A percentile compares a stretch with the other conserved stretches of the same genome.
Conservation (phyloP, 2,888 invertebrate species). For the Hyppa rectilinea region DNA sequence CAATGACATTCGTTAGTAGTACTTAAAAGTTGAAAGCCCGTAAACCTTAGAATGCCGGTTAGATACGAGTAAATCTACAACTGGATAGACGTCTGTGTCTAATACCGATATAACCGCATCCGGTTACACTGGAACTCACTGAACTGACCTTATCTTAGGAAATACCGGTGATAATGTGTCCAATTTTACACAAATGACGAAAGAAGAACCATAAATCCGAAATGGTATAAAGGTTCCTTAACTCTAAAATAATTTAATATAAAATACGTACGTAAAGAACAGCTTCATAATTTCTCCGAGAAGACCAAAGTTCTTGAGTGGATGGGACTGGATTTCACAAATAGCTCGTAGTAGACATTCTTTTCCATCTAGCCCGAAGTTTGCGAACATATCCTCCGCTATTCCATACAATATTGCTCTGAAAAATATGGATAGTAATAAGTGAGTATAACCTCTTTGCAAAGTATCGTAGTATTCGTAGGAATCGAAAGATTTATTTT, state of each 20-base stretch:
- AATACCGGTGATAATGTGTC: slow-evolving; percentile 9
- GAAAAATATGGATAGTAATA: too few species aligned
- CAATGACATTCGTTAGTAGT: neutral
- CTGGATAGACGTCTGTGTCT: slow-evolving; percentile 26
- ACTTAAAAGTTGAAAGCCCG: slow-evolving; percentile 5
- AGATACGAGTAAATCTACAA: slow-evolving; percentile 19
- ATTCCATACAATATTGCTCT: slow-evolving; percentile 94
- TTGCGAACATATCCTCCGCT: slow-evolving; percentile 94
- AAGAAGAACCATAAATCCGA: slow-evolving; percentile 1
- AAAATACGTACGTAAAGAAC: slow-evolving; percentile 94
- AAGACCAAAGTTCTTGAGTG: slow-evolving; percentile 94
- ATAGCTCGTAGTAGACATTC: slow-evolving; percentile 95
- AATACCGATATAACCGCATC: slow-evolving; percentile 40
- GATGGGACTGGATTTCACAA: slow-evolving; percentile 96
- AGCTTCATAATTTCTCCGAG: slow-evolving; percentile 95
- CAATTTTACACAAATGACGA: slow-evolving; percentile 1
- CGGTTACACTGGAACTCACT: slow-evolving; percentile 34
- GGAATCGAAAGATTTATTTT: slow-evolving; percentile 5
- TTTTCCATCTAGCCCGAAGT: slow-evolving; percentile 95
- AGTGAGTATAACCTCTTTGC: neutral
- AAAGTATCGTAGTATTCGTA: neutral
- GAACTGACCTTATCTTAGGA: slow-evolving; percentile 31
- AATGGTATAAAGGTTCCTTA: neutral
- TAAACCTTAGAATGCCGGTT: slow-evolving; percentile 22
- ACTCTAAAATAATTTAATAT: neutral